Conservation (phyloP, 2,888 invertebrate genomes). For the Exephanes ischioxanthus region DNA sequence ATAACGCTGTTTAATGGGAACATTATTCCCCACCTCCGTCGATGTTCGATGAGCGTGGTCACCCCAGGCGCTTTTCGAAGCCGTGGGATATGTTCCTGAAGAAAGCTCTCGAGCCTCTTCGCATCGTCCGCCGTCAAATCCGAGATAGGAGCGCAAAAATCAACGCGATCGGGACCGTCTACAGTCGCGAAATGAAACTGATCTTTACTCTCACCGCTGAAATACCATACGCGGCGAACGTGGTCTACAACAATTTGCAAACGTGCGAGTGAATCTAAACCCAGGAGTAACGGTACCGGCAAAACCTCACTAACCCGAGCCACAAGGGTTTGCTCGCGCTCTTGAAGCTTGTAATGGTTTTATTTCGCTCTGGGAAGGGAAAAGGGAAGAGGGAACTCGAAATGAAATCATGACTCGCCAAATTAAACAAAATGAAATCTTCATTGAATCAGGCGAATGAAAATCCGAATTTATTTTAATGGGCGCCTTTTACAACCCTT, state of each 20-base stretch:
- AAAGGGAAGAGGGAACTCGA: no score
- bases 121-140: not conserved
- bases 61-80: not conserved
- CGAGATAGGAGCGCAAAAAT: not conserved
- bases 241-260: not conserved
- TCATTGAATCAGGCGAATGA: no score
- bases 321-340: not conserved
- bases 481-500: no score
- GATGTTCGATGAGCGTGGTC: constrained; percentile 32
- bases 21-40: constrained; percentile 29
- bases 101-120: not conserved
- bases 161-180: not conserved
- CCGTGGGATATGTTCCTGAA: not conserved
- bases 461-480: no score
- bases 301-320: not conserved
- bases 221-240: not conserved
- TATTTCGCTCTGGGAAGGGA: no score
- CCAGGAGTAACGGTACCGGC: no score
- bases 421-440: no score
- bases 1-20: constrained; percentile 59
- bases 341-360: no score
- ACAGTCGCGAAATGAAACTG: not conserved
- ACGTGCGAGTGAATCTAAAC: not conserved
- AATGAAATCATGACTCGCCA: no score
- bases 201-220: accelerated